These are phyloP conservation scores for Trypoxylus dichotomus DNA, from an alignment of 1,140 invertebrate species.

Conservation along the genomic window DNA sequence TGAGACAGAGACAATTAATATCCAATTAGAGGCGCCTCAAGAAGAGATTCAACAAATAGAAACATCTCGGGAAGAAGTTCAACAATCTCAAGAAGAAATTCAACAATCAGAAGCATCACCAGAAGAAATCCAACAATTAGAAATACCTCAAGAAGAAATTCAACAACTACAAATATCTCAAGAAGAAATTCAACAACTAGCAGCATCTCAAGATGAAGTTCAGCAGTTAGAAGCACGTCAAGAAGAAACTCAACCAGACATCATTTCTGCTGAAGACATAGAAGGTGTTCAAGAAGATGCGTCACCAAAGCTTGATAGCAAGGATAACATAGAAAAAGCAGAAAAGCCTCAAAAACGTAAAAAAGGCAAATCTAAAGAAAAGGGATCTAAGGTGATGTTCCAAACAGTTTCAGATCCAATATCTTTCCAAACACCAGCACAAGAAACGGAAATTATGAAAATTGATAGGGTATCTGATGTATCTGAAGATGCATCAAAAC, in stretches of 20 bases:
- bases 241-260: neutral
- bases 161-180: neutral
- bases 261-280: neutral
- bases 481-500: neutral
- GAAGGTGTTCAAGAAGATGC: neutral
- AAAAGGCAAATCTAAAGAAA: slow-evolving; percentile 3
- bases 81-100: neutral
- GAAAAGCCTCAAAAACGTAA: neutral
- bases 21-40: neutral
- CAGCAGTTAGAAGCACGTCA: neutral
- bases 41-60: neutral
- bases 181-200: neutral
- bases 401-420: slow-evolving; percentile 1
- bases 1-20: neutral
- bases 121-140: neutral
- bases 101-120: neutral
- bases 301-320: neutral
- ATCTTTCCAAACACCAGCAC: neutral
- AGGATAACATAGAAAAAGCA: neutral
- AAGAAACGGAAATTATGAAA: slow-evolving; percentile 15
- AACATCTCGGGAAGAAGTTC: neutral
- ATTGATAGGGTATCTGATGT: neutral
- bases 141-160: neutral
- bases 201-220: neutral
- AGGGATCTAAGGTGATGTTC: neutral